Evolutionary conservation across 1,140 invertebrate genomes (phyloP).

Genomic region (Zophobas atratus): DNA sequence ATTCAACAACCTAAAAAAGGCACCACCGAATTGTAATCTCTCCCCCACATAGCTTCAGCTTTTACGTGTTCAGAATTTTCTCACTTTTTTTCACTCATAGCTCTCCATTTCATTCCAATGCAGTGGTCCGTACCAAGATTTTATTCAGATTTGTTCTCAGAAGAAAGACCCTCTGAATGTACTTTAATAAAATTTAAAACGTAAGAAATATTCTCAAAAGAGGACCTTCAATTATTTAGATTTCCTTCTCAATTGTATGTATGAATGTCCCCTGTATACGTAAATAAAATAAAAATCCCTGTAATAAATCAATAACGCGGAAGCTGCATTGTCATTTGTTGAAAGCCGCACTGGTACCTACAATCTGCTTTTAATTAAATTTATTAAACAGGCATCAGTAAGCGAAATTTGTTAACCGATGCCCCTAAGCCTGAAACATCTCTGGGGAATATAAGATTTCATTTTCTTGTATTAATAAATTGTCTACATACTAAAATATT

Average conservation of each 20-base stretch:
- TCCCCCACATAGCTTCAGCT: slow-evolving; percentile 32
- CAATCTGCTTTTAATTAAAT: no score
- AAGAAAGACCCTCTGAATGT: slow-evolving; percentile 20
- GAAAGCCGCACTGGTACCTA: no score
- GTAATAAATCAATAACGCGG: no score
- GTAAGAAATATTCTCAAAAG: slow-evolving; percentile 21
- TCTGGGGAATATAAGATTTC: no score
- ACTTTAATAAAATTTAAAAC: slow-evolving; percentile 36
- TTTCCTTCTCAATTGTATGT: slow-evolving; percentile 10
- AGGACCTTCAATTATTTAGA: slow-evolving; percentile 21
- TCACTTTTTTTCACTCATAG: slow-evolving; percentile 29
- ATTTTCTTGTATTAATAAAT: no score
- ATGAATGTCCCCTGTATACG: slow-evolving; percentile 3
- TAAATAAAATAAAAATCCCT: neutral
- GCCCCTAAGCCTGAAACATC: no score
- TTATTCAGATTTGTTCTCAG: slow-evolving; percentile 33
- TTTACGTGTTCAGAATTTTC: slow-evolving; percentile 37
- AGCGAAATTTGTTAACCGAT: no score
- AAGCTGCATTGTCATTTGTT: no score
- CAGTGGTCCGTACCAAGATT: slow-evolving; percentile 33
- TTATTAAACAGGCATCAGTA: no score
- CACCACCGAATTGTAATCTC: slow-evolving; percentile 38
- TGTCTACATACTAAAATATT: no score
- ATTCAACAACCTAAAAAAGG: slow-evolving; percentile 28
- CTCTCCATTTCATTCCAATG: slow-evolving; percentile 38